Percentiles rank a stretch among this genome's conserved stretches.
These are phyloP conservation scores for Camponotus vicinus DNA, from an alignment of 1,140 invertebrate genomes.

Conservation along the genomic window DNA sequence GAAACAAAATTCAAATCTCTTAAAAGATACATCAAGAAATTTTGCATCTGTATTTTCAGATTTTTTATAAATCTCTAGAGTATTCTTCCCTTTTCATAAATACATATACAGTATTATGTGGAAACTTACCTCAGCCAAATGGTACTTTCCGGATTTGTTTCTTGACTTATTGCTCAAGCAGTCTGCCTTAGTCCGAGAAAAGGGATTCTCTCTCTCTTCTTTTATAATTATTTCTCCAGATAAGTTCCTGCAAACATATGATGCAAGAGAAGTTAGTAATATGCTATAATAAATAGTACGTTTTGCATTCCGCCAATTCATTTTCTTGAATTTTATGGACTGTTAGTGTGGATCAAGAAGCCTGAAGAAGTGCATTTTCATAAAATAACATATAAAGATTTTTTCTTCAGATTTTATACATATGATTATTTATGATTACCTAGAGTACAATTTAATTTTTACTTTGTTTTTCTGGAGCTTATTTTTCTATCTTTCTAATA, in stretches of 20 bases:
- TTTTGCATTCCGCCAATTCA: slow-evolving; percentile 60
- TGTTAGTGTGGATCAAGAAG: slow-evolving; percentile 20
- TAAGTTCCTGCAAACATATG: slow-evolving; percentile 30
- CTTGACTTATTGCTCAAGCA: slow-evolving; percentile 12
- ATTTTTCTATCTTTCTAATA: too few species aligned
- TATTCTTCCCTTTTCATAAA: background rate
- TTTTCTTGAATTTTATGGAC: slow-evolving; percentile 65
- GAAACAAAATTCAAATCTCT: background rate
- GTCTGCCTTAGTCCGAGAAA: background rate
- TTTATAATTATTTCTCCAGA: slow-evolving; percentile 13
- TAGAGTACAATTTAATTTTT: background rate
- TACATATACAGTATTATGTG: background rate
- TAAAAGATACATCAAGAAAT: background rate
- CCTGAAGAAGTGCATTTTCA: slow-evolving; percentile 57
- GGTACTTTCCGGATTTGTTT: background rate
- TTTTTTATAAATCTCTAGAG: background rate
- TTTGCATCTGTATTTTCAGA: background rate
- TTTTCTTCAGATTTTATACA: too few species aligned
- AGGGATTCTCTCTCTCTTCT: background rate
- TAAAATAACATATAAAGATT: slow-evolving; percentile 46
- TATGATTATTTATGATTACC: background rate
- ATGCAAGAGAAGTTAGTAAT: slow-evolving; percentile 47
- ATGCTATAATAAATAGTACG: slow-evolving; percentile 56
- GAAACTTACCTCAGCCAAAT: slow-evolving; percentile 10
- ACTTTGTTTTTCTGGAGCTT: background rate